Base-by-base conservation (phyloP, 2,797 vertebrate species). In the Sebastes kiyomatsui region DNA sequence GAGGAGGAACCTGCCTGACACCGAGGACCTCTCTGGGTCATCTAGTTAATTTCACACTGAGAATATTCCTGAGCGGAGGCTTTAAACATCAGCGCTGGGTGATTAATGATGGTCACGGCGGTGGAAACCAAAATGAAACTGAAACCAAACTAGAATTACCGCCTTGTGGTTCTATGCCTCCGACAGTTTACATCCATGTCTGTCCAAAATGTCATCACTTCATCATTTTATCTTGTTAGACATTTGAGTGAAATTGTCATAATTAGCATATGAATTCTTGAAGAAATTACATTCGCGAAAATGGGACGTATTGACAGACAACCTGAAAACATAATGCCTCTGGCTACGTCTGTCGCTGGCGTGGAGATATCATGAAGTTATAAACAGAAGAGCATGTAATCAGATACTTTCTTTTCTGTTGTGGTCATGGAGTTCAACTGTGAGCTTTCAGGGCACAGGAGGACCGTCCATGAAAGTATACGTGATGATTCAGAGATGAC, bases 401-500 rank as follows among this genome's bases (percentile, higher is more conserved):
- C 8, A 49, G 69, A 54, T 10, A 28, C 27, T 72, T 22, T 30
- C 14, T 67, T 8, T 16, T 33, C 38, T n/a, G 3, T 13, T 25
- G 30, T 14, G 52, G 11, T 55, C 65, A 7, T 32, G 9, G 67
- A 82, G 64, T 79, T 82, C 55, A 25, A 30, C 66, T 65, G 12
- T 1, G 28, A 56, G 75, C 42, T 75, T 62, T 30, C 42, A 6
- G 38, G 77, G 2, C 27, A 52, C 11, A 23, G 23, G 8, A 69
- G 22, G 38, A 54, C 49, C 67, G 38, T 59, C 25, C 58, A 61
- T 60, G 27, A 69, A 38, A 61, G 80, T 25, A 28, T 28, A 38
- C 12, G 55, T 6, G 38, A 65, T 70, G 77, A 67, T 67, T 58
- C 80, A 33, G 69, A 74, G 59, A 68, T 13, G 27, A 32, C 68